Percentiles rank a stretch among this genome's conserved stretches.
Evolutionary conservation across 92 coral and sea anemone species (phyloP).

Genomic region (Ricordea florida): DNA sequence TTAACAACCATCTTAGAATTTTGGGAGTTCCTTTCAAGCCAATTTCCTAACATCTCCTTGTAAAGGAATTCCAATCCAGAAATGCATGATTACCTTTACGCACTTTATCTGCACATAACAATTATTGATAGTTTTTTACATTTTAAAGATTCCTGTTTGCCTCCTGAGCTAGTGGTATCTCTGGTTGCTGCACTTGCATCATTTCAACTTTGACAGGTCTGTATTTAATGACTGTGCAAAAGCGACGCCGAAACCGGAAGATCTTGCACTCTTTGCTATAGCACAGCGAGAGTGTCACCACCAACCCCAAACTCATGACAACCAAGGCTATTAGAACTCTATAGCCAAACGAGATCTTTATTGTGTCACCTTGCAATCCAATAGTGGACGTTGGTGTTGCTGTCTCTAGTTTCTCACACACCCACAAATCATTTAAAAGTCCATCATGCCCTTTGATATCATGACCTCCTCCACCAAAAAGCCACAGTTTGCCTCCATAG

Average conservation of each 20-base stretch:
- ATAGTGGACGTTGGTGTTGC: constrained; percentile 17
- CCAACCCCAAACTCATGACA: constrained; percentile 66
- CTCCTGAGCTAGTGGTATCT: neutral
- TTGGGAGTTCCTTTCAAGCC: too few relatives aligned
- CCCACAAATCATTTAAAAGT: constrained; percentile 77
- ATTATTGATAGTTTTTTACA: too few relatives aligned
- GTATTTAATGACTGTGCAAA: constrained; percentile 71
- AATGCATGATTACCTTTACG: too few relatives aligned
- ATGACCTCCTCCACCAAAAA: constrained; percentile 83
- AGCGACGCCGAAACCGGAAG: constrained; percentile 51
- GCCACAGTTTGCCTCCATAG: constrained; percentile 45
- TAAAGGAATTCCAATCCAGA: too few relatives aligned
- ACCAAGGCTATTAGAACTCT: constrained; percentile 81
- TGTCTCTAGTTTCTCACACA: neutral
- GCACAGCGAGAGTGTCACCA: constrained; percentile 61
- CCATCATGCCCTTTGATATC: constrained; percentile 57
- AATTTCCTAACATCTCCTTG: too few relatives aligned
- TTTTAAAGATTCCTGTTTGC: constrained; percentile 6
- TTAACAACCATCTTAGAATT: too few relatives aligned
- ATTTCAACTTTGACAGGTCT: constrained; percentile 75
- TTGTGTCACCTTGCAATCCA: constrained; percentile 84
- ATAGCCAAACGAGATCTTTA: constrained; percentile 71
- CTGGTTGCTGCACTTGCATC: constrained; percentile 66
- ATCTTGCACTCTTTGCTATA: constrained; percentile 86
- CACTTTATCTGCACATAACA: too few relatives aligned